phyloP scores from a whole-genome alignment of 2,113 vertebrate species.

The Deroptyus accipitrinus region DNA sequence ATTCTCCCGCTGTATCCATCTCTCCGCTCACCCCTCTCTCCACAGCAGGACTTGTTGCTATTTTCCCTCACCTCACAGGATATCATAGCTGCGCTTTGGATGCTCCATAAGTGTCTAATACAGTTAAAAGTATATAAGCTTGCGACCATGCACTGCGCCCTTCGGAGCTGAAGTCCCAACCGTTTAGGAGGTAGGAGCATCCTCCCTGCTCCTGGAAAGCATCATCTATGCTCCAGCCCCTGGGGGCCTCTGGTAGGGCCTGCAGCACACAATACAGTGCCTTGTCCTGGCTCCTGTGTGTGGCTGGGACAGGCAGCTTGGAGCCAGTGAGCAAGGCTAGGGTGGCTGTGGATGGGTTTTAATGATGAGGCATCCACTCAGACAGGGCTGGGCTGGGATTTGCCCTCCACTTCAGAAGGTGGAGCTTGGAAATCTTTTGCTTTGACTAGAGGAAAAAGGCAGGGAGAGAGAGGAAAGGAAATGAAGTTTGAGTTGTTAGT shows the following conservation, averaged over 20 bases:
- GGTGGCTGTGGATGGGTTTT: neutral
- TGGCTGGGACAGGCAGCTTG: rapidly evolving
- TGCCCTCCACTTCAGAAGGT: neutral
- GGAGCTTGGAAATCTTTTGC: neutral
- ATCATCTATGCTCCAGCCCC: neutral
- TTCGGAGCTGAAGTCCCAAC: neutral
- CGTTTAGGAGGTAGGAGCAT: neutral
- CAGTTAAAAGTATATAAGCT: neutral
- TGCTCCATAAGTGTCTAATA: neutral
- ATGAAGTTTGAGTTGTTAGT: neutral
- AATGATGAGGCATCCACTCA: neutral
- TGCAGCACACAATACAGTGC: rapidly evolving
- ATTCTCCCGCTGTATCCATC: neutral
- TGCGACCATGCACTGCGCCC: neutral
- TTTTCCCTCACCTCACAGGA: neutral
- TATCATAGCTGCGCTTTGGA: neutral
- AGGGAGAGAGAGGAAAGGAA: neutral
- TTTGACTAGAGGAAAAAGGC: neutral
- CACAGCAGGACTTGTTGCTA: neutral
- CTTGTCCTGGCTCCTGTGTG: neutral
- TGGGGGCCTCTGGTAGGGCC: rapidly evolving
- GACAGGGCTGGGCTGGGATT: neutral
- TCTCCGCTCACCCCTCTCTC: neutral
- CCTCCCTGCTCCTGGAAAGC: neutral
- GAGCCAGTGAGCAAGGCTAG: neutral